phyloP scores from a whole-genome alignment of 2,888 invertebrate genomes.

The Helleia helle region DNA sequence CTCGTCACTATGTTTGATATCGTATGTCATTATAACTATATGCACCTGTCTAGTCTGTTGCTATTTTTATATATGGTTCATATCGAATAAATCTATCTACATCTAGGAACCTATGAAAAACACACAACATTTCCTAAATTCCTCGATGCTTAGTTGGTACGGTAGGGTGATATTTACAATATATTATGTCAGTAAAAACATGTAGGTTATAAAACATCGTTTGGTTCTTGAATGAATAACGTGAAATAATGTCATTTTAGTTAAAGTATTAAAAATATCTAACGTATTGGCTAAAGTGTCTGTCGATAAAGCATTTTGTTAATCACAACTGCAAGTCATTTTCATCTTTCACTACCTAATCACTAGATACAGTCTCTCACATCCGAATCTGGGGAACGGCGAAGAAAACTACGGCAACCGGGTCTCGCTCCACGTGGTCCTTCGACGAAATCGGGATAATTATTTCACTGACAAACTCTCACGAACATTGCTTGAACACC shows the following conservation, averaged over 20 bases:
- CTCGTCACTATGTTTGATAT: neutral
- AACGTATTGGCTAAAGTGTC: conserved; percentile 66
- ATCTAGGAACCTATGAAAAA: conserved; percentile 14
- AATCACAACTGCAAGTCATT: conserved; percentile 66
- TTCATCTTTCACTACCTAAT: conserved; percentile 64
- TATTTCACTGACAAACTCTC: conserved; percentile 37
- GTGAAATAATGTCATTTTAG: conserved; percentile 35
- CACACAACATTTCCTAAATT: conserved; percentile 11
- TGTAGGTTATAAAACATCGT: conserved; percentile 44
- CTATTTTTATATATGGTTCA: conserved; percentile 9
- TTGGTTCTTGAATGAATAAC: conserved; percentile 37
- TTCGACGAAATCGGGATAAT: conserved; percentile 43
- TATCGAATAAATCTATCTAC: conserved; percentile 2
- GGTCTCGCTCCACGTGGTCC: conserved; percentile 55
- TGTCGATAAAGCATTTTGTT: conserved; percentile 69
- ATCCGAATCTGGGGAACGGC: conserved; percentile 70
- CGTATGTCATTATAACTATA: conserved; percentile 1
- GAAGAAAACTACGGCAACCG: conserved; percentile 68
- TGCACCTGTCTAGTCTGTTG: neutral
- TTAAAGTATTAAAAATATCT: conserved; percentile 65
- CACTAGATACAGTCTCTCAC: conserved; percentile 68
- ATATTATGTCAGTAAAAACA: conserved; percentile 41
- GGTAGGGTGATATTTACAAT: conserved; percentile 29
- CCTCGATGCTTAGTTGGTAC: conserved; percentile 9
- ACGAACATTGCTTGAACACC: conserved; percentile 23